phyloP scores from a whole-genome alignment of 1,140 invertebrate genomes.

The Drosophila miranda region DNA sequence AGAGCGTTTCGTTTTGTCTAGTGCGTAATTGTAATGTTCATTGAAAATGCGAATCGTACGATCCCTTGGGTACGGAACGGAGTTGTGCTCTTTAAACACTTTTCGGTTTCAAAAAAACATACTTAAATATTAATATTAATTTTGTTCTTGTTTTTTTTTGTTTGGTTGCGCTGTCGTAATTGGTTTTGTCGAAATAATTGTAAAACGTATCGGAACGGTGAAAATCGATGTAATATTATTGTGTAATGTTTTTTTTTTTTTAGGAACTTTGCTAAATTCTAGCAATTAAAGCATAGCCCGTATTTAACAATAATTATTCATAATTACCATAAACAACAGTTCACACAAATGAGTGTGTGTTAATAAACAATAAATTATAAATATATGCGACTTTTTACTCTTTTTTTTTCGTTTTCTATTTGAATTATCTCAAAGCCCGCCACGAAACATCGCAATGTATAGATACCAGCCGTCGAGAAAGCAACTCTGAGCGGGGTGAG shows the following conservation, averaged over 20 bases:
- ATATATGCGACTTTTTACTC: slow-evolving; percentile 4
- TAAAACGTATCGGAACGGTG: slow-evolving; percentile 31
- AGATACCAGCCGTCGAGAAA: too few species aligned
- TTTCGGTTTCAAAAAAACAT: slow-evolving; percentile 35
- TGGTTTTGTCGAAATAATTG: slow-evolving; percentile 11
- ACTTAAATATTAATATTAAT: not conserved
- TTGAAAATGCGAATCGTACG: slow-evolving; percentile 57
- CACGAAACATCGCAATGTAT: too few species aligned
- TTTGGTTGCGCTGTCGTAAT: slow-evolving; percentile 12
- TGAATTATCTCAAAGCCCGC: too few species aligned
- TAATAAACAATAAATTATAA: slow-evolving; percentile 46
- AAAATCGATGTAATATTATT: slow-evolving; percentile 43
- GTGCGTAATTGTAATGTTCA: slow-evolving; percentile 47
- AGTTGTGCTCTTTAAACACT: slow-evolving; percentile 75
- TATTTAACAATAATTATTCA: slow-evolving; percentile 68
- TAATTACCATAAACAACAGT: slow-evolving; percentile 39
- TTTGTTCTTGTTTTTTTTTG: slow-evolving; percentile 23
- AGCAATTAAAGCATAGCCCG: slow-evolving; percentile 63
- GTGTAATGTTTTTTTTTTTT: slow-evolving; percentile 53
- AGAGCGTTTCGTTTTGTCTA: slow-evolving; percentile 47
- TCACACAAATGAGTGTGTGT: slow-evolving; percentile 24
- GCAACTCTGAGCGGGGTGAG: too few species aligned
- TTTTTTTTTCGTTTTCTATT: too few species aligned
- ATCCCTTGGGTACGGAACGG: slow-evolving; percentile 23
- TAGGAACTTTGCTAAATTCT: slow-evolving; percentile 48